Percentiles rank a stretch among this genome's conserved stretches.
Evolutionary conservation across 2,888 invertebrate genomes (phyloP).

Genomic region (Lepidocyrtoides sp.): DNA sequence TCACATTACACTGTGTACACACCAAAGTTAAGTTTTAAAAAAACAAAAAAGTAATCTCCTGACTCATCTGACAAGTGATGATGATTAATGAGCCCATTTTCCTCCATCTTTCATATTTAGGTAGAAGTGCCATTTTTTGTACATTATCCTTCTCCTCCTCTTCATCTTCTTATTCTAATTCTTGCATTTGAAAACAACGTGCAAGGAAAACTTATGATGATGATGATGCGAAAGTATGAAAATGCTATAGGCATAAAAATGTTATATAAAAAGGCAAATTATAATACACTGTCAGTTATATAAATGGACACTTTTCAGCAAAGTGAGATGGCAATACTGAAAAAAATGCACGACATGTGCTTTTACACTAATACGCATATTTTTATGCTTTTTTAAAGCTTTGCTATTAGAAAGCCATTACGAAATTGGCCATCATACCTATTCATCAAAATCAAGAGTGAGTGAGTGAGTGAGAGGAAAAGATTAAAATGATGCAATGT

Average conservation of each 20-base stretch:
- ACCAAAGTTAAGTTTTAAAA: conserved; percentile 46
- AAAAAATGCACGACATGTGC: too few relatives aligned
- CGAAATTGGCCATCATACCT: not conserved
- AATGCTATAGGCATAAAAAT: too few relatives aligned
- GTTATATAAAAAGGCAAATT: too few relatives aligned
- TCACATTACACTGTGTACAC: not conserved
- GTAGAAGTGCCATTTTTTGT: conserved; percentile 57
- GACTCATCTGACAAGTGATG: conserved; percentile 76
- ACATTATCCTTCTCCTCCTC: conserved; percentile 50
- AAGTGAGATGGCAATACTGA: not conserved
- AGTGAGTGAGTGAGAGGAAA: conserved; percentile 8
- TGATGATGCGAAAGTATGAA: too few relatives aligned
- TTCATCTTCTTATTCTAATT: not conserved
- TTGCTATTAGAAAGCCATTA: conserved; percentile 5
- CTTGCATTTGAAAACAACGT: conserved; percentile 1
- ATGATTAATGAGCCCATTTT: conserved; percentile 73
- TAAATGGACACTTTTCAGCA: not conserved
- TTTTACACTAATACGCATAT: not conserved
- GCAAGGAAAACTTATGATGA: too few relatives aligned
- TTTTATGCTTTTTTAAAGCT: not conserved
- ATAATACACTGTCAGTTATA: too few relatives aligned
- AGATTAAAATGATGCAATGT: conserved; percentile 27
- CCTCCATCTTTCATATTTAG: conserved; percentile 56
- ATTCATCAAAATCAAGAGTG: conserved; percentile 29
- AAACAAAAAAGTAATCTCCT: conserved; percentile 66